Base-by-base conservation (phyloP, 2,888 invertebrate species). In the Mongoloraphidia duomilia region DNA sequence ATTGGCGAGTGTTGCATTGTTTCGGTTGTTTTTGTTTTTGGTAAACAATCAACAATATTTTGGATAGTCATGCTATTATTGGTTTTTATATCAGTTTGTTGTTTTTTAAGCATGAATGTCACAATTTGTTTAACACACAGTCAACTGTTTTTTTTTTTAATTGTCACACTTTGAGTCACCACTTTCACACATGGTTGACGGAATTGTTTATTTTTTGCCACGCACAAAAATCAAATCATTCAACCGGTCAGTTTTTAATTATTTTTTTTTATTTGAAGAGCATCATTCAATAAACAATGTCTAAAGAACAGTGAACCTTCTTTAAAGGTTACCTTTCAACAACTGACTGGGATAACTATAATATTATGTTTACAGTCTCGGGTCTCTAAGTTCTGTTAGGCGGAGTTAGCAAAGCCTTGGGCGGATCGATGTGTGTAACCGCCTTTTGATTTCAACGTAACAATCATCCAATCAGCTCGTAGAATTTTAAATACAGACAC, bases 61-160 rank as follows among this genome's bases (percentile, higher is more conserved):
- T 78, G 76, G 73, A 79, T 76, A 75, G 78, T 78, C 79, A 79
- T 79, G 66, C 75, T 78, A 70, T 34, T 46, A 12, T 77, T 75
- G 74, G 69, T 73, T 67, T 63, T 64, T 63, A 50, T 64, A 73
- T 71, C 56, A 48, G 60, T 70, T 66, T 69, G 61, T 65, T 71
- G 73, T 70, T 76, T 76, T 66, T 74, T 77, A 69, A 77, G 76
- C 78, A 78, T 78, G 72, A 75, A 75, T 58, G 26, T 26, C 26
- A 26, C 26, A 26, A 26, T 26, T 26, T 26, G 26, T 26, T 26
- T 26, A 26, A 26, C 50, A 45, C 46, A 17, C 26, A 26, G 26
- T 26, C 26, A 26, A 26, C 26, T 26, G 26, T 47, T 44, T 41
- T 40, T 26, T 44, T 47, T 34, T 39, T 44, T 33, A 34, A 44